A percentile compares a stretch with the other conserved stretches of the same genome.
phyloP scores from a whole-genome alignment of 2,888 invertebrate species.

The Cylloceria caligata region DNA sequence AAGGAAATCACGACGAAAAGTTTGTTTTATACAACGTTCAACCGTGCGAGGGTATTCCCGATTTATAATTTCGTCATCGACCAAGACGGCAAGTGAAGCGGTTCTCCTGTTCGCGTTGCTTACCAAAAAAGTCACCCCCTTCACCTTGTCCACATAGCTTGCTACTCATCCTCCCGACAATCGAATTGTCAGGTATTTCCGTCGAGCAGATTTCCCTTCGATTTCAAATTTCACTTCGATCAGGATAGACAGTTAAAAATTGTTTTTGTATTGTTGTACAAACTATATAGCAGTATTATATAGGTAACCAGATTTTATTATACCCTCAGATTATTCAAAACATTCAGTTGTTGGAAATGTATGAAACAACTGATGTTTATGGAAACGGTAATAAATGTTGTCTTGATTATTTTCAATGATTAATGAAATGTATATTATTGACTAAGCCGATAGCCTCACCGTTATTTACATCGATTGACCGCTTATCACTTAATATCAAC shows the following conservation, averaged over 20 bases:
- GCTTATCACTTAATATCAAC: too few species aligned
- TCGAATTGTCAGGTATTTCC: neutral
- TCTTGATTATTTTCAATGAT: too few species aligned
- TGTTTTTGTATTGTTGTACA: neutral
- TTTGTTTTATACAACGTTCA: slow-evolving; percentile 40
- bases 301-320: too few species aligned
- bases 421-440: too few species aligned
- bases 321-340: too few species aligned
- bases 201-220: neutral
- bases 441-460: too few species aligned
- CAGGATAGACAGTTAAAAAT: neutral
- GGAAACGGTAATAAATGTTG: too few species aligned
- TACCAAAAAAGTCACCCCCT: neutral
- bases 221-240: too few species aligned
- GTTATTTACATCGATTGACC: too few species aligned
- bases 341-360: too few species aligned
- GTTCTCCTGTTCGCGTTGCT: slow-evolving; percentile 10
- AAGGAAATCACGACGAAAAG: slow-evolving; percentile 57
- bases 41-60: slow-evolving; percentile 41
- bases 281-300: neutral
- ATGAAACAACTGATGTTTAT: too few species aligned
- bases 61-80: slow-evolving; percentile 64
- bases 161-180: slow-evolving; percentile 4
- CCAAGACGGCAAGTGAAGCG: neutral
- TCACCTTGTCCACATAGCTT: neutral